Evolutionary conservation across 1,140 invertebrate species (phyloP).

Genomic region (Olivierus martensii): DNA sequence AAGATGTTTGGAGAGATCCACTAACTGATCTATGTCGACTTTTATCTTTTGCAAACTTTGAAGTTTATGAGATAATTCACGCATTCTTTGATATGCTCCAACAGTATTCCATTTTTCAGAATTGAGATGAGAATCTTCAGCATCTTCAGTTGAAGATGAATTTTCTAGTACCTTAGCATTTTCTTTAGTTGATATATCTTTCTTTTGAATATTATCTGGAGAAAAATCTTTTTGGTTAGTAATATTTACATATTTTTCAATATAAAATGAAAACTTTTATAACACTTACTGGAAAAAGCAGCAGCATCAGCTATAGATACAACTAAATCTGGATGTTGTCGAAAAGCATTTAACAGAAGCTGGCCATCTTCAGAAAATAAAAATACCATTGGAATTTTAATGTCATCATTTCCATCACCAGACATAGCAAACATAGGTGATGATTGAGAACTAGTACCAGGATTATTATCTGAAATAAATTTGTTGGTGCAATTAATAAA

Average conservation of each 20-base stretch:
- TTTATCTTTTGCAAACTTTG: slow-evolving; percentile 10
- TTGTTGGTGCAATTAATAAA: no score
- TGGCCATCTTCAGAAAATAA: slow-evolving; percentile 67
- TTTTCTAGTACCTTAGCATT: no score
- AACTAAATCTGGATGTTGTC: slow-evolving; percentile 2
- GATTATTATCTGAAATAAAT: slow-evolving; percentile 61
- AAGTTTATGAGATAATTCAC: slow-evolving; percentile 1
- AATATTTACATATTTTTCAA: no score
- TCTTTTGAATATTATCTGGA: no score
- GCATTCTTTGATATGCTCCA: neutral
- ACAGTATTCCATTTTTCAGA: no score
- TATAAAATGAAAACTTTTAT: no score
- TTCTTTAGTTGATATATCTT: no score
- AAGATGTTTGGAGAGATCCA: neutral
- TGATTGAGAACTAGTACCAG: slow-evolving; percentile 49
- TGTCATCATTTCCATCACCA: slow-evolving; percentile 74
- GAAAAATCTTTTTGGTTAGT: no score
- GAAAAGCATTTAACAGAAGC: slow-evolving; percentile 40
- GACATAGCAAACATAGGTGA: slow-evolving; percentile 91
- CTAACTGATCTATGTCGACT: slow-evolving; percentile 4
- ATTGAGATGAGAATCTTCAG: no score
- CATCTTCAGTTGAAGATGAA: no score
- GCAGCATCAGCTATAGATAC: slow-evolving; percentile 7
- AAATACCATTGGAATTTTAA: slow-evolving; percentile 81
- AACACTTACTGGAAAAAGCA: neutral